Conservation (phyloP, 2,888 invertebrate species). For the Hirtodrosophila alboralis region DNA sequence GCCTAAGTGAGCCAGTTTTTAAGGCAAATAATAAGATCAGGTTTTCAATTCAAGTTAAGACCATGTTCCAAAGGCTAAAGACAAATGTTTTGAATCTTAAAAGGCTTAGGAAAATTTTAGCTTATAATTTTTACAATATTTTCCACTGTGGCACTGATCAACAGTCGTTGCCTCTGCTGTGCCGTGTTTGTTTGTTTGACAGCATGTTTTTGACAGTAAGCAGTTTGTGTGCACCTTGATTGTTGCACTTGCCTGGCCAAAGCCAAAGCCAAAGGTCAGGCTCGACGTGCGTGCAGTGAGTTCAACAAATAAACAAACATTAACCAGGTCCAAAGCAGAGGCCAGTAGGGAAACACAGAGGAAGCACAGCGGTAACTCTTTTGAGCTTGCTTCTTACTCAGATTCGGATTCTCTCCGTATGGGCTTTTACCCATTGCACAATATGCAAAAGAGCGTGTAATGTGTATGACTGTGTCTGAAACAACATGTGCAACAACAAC, state of each 20-base stretch:
- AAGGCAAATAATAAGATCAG: too few species aligned
- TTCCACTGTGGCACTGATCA: slow-evolving; percentile 41
- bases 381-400: slow-evolving; percentile 45
- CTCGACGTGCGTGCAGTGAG: slow-evolving; percentile 37
- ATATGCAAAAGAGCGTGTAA: slow-evolving; percentile 76
- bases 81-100: too few species aligned
- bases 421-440: slow-evolving; percentile 57
- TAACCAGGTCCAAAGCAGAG: slow-evolving; percentile 51
- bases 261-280: slow-evolving; percentile 72
- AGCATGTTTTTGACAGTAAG: slow-evolving; percentile 78
- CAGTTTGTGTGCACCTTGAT: slow-evolving; percentile 75
- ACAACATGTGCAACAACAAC: slow-evolving; percentile 22
- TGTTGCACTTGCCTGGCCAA: slow-evolving; percentile 72
- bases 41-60: too few species aligned
- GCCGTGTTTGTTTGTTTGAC: slow-evolving; percentile 50
- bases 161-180: slow-evolving; percentile 35
- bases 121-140: neutral
- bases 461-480: slow-evolving; percentile 52
- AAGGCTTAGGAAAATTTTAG: neutral
- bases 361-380: slow-evolving; percentile 46
- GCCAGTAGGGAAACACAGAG: slow-evolving; percentile 8
- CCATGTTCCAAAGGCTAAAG: too few species aligned
- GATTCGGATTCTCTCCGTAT: slow-evolving; percentile 22
- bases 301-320: slow-evolving; percentile 72
- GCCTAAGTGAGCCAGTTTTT: too few species aligned